Base-by-base conservation (phyloP, 2,888 invertebrate species). In the Leptopilina myrica region DNA sequence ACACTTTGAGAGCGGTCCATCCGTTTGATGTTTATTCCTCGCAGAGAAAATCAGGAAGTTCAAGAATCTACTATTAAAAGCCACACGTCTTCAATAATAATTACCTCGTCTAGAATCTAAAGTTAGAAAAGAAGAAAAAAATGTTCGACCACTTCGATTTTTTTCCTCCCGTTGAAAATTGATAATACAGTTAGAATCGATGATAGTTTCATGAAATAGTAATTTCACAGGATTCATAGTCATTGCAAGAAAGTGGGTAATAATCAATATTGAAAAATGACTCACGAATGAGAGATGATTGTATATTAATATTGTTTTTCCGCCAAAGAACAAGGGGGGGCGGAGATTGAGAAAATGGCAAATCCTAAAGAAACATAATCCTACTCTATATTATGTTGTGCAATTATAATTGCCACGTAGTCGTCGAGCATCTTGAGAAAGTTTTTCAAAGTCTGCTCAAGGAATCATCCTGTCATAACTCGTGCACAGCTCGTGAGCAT, bases 381-480 rank as follows among this genome's bases (percentile, higher is more conserved):
- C 49, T 33, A 33, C 33, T 33, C 33, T 33, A 33, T 33, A 33
- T 33, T 33, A 77, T 76, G 82, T 84, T 84, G 84, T 84, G 85
- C 82, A 83, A 85, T 82, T 80, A 79, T 83, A 85, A 85, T 84
- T 85, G 83, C 80, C 64, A 49, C 11, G 7, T 5, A 76, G 76
- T 76, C 80, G 76, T 76, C 80, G 80, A 82, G 79, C 81, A 83
- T 81, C 75, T 79, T 83, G 83, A 84, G 85, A 85, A 85, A 84
- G 85, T 82, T 8, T 82, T 81, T 76, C 78, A 75, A 81, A 76
- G 80, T 81, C 82, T 78, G 53, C 33, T 33, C 33, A 5, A 5
- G 62, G 73, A 78, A 77, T 66, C 81, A 82, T 82, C 81, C 81
- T 82, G 83, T 84, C 83, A 85, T 84, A 85, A 85, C 66, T 75